phyloP scores from a whole-genome alignment of 2,888 invertebrate species.

The Mythimna impura region DNA sequence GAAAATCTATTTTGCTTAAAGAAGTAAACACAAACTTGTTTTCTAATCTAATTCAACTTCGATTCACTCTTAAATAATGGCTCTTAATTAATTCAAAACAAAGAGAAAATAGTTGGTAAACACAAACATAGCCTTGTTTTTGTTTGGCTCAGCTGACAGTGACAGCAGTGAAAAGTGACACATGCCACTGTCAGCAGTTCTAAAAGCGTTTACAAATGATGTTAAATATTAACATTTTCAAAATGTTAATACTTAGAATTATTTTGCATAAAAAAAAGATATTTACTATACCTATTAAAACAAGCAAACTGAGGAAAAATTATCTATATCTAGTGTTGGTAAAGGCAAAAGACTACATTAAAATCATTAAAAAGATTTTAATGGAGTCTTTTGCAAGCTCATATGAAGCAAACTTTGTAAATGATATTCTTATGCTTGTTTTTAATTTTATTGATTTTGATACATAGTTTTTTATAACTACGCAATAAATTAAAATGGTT shows the following conservation, averaged over 20 bases:
- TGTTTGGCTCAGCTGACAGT: not conserved
- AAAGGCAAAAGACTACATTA: too few species aligned
- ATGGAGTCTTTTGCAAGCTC: fast-evolving
- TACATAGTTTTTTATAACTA: not conserved
- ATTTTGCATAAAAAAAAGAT: not conserved
- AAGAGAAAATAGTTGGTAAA: not conserved
- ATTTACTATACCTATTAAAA: too few species aligned
- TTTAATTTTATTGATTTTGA: not conserved
- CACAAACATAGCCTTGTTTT: not conserved
- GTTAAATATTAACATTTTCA: not conserved
- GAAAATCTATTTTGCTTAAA: not conserved
- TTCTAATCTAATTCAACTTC: not conserved
- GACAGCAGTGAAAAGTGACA: not conserved
- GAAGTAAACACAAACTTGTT: slow-evolving; percentile 22
- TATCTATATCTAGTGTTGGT: not conserved
- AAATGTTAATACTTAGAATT: not conserved
- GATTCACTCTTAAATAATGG: not conserved
- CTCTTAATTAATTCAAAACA: not conserved
- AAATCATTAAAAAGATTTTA: not conserved
- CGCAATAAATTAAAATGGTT: too few species aligned
- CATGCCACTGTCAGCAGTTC: slow-evolving; percentile 1
- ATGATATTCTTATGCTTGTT: not conserved
- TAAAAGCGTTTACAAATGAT: slow-evolving; percentile 15
- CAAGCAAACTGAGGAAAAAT: not conserved
- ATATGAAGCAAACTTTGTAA: not conserved